Evolutionary conservation across 2,113 vertebrate genomes (phyloP).

Genomic region (Marmota flaviventris): DNA sequence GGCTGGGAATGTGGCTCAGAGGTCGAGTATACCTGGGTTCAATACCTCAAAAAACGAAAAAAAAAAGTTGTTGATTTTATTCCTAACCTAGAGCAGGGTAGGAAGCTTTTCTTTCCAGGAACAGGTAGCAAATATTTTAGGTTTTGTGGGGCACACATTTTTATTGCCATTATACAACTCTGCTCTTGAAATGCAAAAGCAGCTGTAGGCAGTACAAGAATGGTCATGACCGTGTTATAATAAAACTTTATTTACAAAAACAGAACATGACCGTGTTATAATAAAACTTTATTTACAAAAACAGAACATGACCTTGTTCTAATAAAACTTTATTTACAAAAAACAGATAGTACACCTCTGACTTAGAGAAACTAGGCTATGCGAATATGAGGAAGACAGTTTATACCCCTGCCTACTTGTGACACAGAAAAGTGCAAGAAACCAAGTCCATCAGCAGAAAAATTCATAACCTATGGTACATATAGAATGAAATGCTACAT

Average conservation of each 20-base stretch:
- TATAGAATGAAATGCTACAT: not conserved
- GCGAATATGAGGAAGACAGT: not conserved
- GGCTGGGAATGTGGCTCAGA: too few relatives aligned
- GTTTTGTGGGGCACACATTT: not conserved
- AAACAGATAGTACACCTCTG: not conserved
- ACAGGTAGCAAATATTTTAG: not conserved
- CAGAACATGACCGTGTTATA: not conserved
- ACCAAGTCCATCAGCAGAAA: not conserved
- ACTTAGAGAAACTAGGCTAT: not conserved
- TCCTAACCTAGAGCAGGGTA: not conserved
- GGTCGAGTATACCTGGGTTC: too few relatives aligned
- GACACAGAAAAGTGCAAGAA: not conserved
- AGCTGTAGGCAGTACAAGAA: fast-evolving
- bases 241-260: not conserved
- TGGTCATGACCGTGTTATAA: not conserved
- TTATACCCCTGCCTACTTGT: not conserved
- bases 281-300: not conserved
- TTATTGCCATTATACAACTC: not conserved
- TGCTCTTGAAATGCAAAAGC: not conserved
- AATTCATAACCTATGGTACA: not conserved
- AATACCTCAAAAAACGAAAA: too few relatives aligned
- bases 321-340: not conserved
- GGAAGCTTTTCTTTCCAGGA: not conserved
- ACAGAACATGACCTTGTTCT: not conserved
- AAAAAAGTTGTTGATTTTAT: too few relatives aligned